Conservation (phyloP, 2,797 vertebrate genomes). For the Pangasius mekongensis region DNA sequence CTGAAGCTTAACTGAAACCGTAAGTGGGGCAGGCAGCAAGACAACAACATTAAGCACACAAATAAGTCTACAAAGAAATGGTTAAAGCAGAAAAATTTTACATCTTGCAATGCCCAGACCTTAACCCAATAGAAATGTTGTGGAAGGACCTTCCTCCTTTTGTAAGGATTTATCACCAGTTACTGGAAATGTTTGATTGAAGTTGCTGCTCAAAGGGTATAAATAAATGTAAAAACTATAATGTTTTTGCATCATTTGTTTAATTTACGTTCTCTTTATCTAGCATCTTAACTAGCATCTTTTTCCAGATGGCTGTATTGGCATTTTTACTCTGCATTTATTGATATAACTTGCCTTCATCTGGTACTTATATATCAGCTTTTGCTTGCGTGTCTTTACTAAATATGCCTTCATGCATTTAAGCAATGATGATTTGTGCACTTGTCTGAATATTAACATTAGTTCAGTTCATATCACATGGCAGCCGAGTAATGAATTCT, state of each 20-base stretch:
- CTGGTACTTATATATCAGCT: not conserved
- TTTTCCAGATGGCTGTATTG: not conserved
- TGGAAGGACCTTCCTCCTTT: not conserved
- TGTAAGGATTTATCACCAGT: not conserved
- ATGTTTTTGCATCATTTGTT: not conserved
- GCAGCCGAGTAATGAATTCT: not conserved
- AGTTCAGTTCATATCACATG: conserved; percentile 1
- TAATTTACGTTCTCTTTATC: not conserved
- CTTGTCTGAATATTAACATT: conserved; percentile 9
- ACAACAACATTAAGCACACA: not conserved
- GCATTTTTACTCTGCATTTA: not conserved
- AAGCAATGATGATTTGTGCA: not conserved
- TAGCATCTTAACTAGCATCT: not conserved
- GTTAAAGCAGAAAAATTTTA: not conserved
- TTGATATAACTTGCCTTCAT: not conserved
- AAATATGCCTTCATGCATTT: not conserved
- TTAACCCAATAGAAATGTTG: not conserved
- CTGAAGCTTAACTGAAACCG: not conserved
- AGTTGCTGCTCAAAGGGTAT: not conserved
- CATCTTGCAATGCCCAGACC: not conserved
- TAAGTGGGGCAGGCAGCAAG: not conserved
- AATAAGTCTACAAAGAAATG: not conserved
- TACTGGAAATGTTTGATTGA: not conserved
- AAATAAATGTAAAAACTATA: not conserved
- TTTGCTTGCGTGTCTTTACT: not conserved